A percentile compares a stretch with the other conserved stretches of the same genome.
These are phyloP conservation scores for Dicerorhinus sumatrensis DNA, from an alignment of 2,113 vertebrate species.

Conservation along the genomic window DNA sequence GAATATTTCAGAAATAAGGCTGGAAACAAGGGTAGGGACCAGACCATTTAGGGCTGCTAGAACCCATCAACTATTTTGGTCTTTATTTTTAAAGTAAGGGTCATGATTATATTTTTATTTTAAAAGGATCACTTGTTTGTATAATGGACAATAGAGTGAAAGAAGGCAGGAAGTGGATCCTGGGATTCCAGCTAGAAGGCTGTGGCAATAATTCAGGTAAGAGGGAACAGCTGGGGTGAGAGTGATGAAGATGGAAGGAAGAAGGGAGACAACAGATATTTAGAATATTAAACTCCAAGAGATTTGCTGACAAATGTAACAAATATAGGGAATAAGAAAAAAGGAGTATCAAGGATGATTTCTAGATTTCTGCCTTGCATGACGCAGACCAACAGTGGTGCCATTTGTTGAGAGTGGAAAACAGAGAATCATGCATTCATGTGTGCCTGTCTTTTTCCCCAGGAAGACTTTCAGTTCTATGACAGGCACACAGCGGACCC, in stretches of 20 bases:
- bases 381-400: fast-evolving
- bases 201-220: neutral
- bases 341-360: neutral
- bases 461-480: neutral
- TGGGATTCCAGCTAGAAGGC: neutral
- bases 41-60: neutral
- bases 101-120: neutral
- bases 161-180: neutral
- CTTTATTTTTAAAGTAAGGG: neutral
- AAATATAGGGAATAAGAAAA: neutral
- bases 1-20: neutral
- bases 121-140: neutral
- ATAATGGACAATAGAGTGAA: neutral
- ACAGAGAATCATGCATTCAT: neutral
- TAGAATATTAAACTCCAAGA: neutral
- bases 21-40: neutral
- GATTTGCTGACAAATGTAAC: neutral
- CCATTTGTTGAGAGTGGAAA: neutral
- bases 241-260: neutral
- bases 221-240: neutral
- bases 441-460: neutral
- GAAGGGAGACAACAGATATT: neutral
- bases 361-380: neutral
- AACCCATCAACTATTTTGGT: neutral
- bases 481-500: neutral